Evolutionary conservation across 2,113 vertebrate genomes (phyloP).

Genomic region (Perccottus glenii): DNA sequence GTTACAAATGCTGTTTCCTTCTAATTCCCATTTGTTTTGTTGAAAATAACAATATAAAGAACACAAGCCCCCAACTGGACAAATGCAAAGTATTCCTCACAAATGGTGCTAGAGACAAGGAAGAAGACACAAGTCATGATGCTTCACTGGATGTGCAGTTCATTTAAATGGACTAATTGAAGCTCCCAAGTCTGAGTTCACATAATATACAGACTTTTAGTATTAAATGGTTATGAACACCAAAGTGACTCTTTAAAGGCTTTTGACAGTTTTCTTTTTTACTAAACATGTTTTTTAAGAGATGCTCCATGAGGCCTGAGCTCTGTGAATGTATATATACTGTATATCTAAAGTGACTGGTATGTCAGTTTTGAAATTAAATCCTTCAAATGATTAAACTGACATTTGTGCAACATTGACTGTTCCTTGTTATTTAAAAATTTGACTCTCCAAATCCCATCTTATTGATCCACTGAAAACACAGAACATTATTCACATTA

Average conservation of each 20-base stretch:
- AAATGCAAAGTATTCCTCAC: slow-evolving; percentile 37
- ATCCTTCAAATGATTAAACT: slow-evolving; percentile 70
- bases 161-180: slow-evolving; percentile 51
- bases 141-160: slow-evolving; percentile 18
- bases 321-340: slow-evolving; percentile 45
- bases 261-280: slow-evolving; percentile 31
- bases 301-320: slow-evolving; percentile 7
- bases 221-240: slow-evolving; percentile 29
- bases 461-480: neutral
- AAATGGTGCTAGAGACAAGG: slow-evolving; percentile 44
- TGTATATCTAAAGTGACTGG: slow-evolving; percentile 30
- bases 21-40: slow-evolving; percentile 9
- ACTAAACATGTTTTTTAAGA: slow-evolving; percentile 16
- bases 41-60: slow-evolving; percentile 15
- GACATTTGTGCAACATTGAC: slow-evolving; percentile 38
- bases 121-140: neutral
- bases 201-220: slow-evolving; percentile 12
- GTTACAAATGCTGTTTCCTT: neutral
- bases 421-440: neutral
- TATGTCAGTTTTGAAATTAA: slow-evolving; percentile 31
- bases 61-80: slow-evolving; percentile 1
- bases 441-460: neutral
- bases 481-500: no score
- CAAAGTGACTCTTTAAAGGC: slow-evolving; percentile 3
- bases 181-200: slow-evolving; percentile 22